Conservation (phyloP, 2,888 invertebrate genomes). For the Phyllotreta cruciferae region DNA sequence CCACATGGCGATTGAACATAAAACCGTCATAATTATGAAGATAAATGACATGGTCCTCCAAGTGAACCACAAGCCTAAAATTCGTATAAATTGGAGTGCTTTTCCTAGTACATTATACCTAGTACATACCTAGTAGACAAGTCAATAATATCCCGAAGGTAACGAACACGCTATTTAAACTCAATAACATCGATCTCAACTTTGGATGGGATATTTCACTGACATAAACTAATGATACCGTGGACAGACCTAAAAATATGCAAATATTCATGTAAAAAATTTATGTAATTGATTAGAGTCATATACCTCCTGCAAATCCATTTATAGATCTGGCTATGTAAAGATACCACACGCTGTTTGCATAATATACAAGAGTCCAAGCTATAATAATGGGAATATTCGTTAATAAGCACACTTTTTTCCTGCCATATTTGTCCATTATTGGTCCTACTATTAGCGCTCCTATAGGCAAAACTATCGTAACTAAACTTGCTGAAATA, state of each 20-base stretch:
- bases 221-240: slow-evolving; percentile 65
- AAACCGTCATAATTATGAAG: slow-evolving; percentile 56
- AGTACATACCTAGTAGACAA: slow-evolving; percentile 59
- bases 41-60: slow-evolving; percentile 63
- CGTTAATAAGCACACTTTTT: slow-evolving; percentile 59
- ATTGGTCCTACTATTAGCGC: slow-evolving; percentile 63
- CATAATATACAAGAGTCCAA: slow-evolving; percentile 62
- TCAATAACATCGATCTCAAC: slow-evolving; percentile 64
- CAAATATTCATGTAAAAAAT: too few species aligned
- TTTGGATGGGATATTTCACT: slow-evolving; percentile 66
- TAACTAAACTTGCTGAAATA: slow-evolving; percentile 64
- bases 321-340: slow-evolving; percentile 63
- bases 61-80: slow-evolving; percentile 58
- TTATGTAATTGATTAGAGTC: too few species aligned
- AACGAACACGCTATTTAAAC: slow-evolving; percentile 66
- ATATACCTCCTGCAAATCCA: slow-evolving; percentile 64
- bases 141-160: slow-evolving; percentile 66
- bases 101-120: neutral
- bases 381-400: slow-evolving; percentile 61
- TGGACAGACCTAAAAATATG: slow-evolving; percentile 62
- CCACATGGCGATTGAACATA: slow-evolving; percentile 55
- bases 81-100: neutral
- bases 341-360: slow-evolving; percentile 59
- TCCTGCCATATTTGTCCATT: slow-evolving; percentile 66
- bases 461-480: slow-evolving; percentile 64